These are phyloP conservation scores for Merluccius polli DNA, from an alignment of 2,797 vertebrate genomes.

Conservation along the genomic window DNA sequence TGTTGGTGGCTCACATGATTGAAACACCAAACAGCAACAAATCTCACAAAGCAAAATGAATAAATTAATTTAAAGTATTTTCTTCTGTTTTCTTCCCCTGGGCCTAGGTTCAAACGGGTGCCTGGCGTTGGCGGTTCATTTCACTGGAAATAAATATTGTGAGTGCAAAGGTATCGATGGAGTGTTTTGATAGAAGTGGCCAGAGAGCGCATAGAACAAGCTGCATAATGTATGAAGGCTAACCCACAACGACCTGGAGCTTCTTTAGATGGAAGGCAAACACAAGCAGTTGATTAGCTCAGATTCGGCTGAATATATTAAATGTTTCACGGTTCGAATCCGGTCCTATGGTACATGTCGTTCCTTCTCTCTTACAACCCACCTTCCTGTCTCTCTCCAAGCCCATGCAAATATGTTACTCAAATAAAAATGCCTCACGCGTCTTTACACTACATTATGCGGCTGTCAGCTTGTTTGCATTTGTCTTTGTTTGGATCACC, in stretches of 20 bases:
- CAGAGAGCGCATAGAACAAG: conserved; percentile 42
- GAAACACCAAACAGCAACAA: background rate
- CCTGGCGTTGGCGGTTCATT: background rate
- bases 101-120: background rate
- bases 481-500: background rate
- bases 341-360: background rate
- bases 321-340: conserved; percentile 18
- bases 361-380: background rate
- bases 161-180: conserved; percentile 42
- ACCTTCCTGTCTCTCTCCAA: background rate
- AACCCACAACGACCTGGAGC: conserved; percentile 48
- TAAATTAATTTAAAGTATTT: background rate
- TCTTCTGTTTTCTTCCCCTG: background rate
- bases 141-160: conserved; percentile 21
- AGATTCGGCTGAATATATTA: conserved; percentile 25
- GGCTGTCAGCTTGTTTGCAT: background rate
- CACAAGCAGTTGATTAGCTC: conserved; percentile 32
- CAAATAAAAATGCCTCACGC: background rate
- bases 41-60: background rate
- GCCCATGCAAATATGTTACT: background rate
- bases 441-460: background rate
- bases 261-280: conserved; percentile 18
- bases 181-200: conserved; percentile 52
- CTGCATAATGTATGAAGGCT: conserved; percentile 69
- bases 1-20: background rate